Evolutionary conservation across 2,797 vertebrate genomes (phyloP).

Genomic region (Pelodytes ibericus): DNA sequence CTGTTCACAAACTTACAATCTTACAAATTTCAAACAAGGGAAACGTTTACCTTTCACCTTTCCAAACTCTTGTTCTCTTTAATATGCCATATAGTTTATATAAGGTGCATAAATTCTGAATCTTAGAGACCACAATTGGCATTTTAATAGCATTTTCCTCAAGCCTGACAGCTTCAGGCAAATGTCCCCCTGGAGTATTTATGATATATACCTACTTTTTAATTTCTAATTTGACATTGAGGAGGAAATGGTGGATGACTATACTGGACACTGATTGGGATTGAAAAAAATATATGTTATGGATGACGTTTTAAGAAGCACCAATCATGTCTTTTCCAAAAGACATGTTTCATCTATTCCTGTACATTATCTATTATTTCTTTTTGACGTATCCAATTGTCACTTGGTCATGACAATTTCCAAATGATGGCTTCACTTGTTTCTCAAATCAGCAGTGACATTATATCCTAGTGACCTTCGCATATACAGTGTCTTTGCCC

Average conservation of each 20-base stretch:
- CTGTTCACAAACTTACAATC: no score
- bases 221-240: conserved; percentile 41
- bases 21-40: no score
- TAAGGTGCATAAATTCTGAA: conserved; percentile 23
- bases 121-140: conserved; percentile 26
- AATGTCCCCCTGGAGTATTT: conserved; percentile 17
- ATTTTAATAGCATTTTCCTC: conserved; percentile 32
- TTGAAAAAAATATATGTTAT: conserved; percentile 15
- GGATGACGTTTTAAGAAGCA: conserved; percentile 23
- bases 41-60: no score
- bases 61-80: no score
- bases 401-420: conserved; percentile 48
- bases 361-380: conserved; percentile 57
- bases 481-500: conserved; percentile 54
- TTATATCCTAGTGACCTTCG: conserved; percentile 65
- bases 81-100: not conserved
- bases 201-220: conserved; percentile 19
- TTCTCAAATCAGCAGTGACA: conserved; percentile 56
- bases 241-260: conserved; percentile 6
- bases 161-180: conserved; percentile 39
- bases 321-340: conserved; percentile 46
- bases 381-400: conserved; percentile 61
- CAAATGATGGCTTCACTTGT: conserved; percentile 63
- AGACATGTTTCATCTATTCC: conserved; percentile 51
- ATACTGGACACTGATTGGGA: conserved; percentile 2